phyloP scores from a whole-genome alignment of 2,797 vertebrate species.

The Enteromius afrohamiltoni region DNA sequence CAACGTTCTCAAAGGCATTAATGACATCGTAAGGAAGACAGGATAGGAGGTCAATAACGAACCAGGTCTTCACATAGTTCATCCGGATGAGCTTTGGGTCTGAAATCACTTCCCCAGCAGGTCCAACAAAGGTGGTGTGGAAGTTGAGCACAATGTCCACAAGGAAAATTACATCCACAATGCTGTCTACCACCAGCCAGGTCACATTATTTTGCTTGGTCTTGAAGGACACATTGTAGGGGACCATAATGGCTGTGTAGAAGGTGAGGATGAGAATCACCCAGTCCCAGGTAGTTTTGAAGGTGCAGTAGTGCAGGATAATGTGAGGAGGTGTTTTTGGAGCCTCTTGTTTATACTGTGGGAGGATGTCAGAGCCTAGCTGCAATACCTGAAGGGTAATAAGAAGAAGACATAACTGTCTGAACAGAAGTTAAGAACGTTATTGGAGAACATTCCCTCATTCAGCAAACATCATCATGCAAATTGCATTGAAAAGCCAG shows the following conservation, averaged over 20 bases:
- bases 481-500: neutral
- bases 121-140: conserved; percentile 94
- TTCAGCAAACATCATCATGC: neutral
- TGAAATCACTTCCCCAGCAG: conserved; percentile 93
- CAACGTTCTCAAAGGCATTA: conserved; percentile 96
- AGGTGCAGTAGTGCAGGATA: conserved; percentile 95
- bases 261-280: conserved; percentile 96
- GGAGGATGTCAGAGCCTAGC: conserved; percentile 92
- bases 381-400: conserved; percentile 83
- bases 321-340: conserved; percentile 96
- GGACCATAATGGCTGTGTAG: conserved; percentile 96
- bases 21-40: conserved; percentile 96
- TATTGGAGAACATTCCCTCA: neutral
- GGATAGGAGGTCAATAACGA: conserved; percentile 94
- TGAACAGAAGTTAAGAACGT: neutral
- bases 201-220: conserved; percentile 96
- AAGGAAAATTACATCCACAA: conserved; percentile 94
- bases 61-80: conserved; percentile 98
- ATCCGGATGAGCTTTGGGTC: conserved; percentile 95
- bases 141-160: conserved; percentile 97
- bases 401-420: neutral
- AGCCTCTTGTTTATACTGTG: conserved; percentile 95
- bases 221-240: conserved; percentile 96
- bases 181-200: conserved; percentile 95
- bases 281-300: conserved; percentile 98